Evolutionary conservation across 2,113 vertebrate species (phyloP), one percentile per base, ranked within the genome.

Genomic region (Chunga burmeisteri): DNA sequence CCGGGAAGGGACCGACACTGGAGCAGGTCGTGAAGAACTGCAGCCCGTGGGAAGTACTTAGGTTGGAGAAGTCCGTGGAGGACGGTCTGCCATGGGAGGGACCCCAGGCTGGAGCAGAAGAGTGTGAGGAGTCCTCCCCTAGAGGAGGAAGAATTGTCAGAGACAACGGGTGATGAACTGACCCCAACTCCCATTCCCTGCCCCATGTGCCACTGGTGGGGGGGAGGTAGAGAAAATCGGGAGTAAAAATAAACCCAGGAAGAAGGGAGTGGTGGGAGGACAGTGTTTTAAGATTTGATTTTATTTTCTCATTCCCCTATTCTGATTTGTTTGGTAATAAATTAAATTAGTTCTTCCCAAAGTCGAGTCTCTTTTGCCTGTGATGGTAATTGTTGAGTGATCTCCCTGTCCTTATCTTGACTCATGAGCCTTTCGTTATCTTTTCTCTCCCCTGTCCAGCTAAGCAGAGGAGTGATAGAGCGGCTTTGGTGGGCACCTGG

Each of bases 211-310:
- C 25, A 26, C 34, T 30, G 16, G 2, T 27, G 42, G 19, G 40
- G 23, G 59, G 52, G 16, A 73, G 34, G 52, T 3, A 22, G 29
- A 47, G 38, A 52, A 52, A 47, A 59, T 40, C 0, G 0, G 20
- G 9, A 85, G 10, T 58, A 27, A 79, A 71, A 12, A 2, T 49
- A 22, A 63, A 32, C 15, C 10, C 0, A 0, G n/a, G 15, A 58
- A 50, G 11, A 78, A 29, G 17, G 3, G 7, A 49, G 17, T 18
- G 5, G 16, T 58, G 29, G 6, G 6, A 16, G 23, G 6, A 66
- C 40, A 8, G 7, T 32, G 4, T 47, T 53, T 17, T 53, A 53
- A 73, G 14, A n/a, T 67, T 86, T 53, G 8, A 6, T 34, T 80
- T 15, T n/a, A 9, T 6, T 47, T 80, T 59, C 44, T 53, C 29